Percentiles rank a stretch among this genome's conserved stretches.
Evolutionary conservation across 2,113 vertebrate species (phyloP).

Genomic region (Tachuris rubrigastra): DNA sequence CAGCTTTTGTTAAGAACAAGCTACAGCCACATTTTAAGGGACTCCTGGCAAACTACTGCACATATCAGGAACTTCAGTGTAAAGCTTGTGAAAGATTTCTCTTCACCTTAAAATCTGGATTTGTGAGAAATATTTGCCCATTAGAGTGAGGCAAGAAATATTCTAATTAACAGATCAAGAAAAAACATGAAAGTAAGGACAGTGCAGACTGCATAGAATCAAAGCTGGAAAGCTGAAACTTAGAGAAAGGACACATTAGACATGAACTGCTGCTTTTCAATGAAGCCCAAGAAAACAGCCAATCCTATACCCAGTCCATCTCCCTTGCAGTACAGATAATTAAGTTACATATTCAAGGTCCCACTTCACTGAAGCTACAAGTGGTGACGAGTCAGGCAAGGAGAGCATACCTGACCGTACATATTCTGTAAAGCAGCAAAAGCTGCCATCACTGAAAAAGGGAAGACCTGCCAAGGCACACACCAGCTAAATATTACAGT

Average conservation of each 20-base stretch:
- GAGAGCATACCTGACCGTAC: background rate
- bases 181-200: background rate
- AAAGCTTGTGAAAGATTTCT: background rate
- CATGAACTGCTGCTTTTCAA: background rate
- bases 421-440: background rate
- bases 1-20: background rate
- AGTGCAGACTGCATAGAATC: background rate
- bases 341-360: background rate
- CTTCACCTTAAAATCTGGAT: background rate
- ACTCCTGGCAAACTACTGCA: background rate
- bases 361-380: background rate
- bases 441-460: background rate
- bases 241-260: background rate
- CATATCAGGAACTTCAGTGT: background rate
- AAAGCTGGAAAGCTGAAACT: background rate
- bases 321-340: no score
- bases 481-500: background rate
- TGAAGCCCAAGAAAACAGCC: background rate
- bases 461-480: background rate
- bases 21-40: background rate
- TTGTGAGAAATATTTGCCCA: background rate
- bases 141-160: background rate
- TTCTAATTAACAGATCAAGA: background rate
- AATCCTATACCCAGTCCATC: background rate
- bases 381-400: accelerated